A percentile compares a stretch with the other conserved stretches of the same genome.
Evolutionary conservation across 2,888 invertebrate species (phyloP).

Genomic region (Pyrochroa serraticornis): DNA sequence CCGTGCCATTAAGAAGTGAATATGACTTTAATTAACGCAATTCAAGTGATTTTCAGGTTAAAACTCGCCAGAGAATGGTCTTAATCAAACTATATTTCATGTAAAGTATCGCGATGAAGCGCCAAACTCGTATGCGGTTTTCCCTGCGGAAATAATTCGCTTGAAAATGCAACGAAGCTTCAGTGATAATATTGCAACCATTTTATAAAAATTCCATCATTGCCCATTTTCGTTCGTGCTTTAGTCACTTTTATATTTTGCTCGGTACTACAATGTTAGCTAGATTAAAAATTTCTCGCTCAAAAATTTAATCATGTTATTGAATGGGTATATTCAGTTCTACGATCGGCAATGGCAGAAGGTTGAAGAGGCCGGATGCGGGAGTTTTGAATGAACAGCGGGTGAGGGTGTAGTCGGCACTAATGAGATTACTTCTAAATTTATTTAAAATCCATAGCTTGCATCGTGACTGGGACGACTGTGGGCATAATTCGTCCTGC

Average conservation of each 20-base stretch:
- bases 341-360: too few species aligned
- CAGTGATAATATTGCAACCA: background rate
- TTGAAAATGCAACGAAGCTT: constrained; percentile 9
- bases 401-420: background rate
- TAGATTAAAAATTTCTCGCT: too few species aligned
- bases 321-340: background rate
- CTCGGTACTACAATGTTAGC: too few species aligned
- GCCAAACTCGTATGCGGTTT: constrained; percentile 6
- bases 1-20: too few species aligned
- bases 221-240: background rate
- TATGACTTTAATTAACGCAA: background rate
- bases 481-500: constrained; percentile 32
- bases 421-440: constrained; percentile 6
- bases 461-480: constrained; percentile 8
- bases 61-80: background rate
- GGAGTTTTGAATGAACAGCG: background rate
- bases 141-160: constrained; percentile 1
- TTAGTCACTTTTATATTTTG: background rate
- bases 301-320: background rate
- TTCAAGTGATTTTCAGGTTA: background rate
- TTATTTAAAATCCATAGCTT: constrained; percentile 22
- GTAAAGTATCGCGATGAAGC: background rate
- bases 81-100: constrained; percentile 8
- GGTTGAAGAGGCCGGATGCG: too few species aligned
- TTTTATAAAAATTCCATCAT: background rate